Evolutionary conservation across 2,113 vertebrate genomes (phyloP), one percentile per base, ranked within the genome.

Genomic region (Peucedramus taeniatus): DNA sequence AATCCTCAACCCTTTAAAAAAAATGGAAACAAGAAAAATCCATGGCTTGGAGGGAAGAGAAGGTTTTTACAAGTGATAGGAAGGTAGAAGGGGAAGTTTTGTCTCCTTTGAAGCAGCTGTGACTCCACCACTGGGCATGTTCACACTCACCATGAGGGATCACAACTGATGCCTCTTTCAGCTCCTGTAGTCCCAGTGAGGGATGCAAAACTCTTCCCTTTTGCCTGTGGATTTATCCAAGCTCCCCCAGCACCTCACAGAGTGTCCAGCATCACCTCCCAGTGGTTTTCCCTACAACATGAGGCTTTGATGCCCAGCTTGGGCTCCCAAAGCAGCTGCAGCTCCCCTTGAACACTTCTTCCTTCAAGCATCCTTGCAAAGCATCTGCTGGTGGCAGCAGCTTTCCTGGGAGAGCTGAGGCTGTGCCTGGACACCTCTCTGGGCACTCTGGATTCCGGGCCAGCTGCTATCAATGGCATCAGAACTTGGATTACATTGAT

Each of bases 401-500:
- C 56, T 35, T 24, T 42, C 64, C 90, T 17, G 7, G 70, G 37
- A 60, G 85, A 75, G 60, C 72, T 49, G 64, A 9, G 79, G 10
- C 6, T 42, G 54, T 44, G 61, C 45, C 84, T 75, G 71, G 66
- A 44, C 64, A 53, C 35, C 64, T 39, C 49, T 39, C 37, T 9
- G 15, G 33, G 66, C 6, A 1, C 45, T 28, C 28, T 64, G 63
- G 53, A 45, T 87, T 56, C 53, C 0, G 0, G 72, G 59, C 76
- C 95, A 95, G 94, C 94, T 95, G 87, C 96, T 92, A 1, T 86
- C 63, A 0, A 2, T 76, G 86, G 75, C 91, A 95, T 86, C 94
- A 96, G 42, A 79, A 81, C 74, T 68, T 93, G 94, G 85, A 76
- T 95, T 53, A 56, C 94, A 97, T 95, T 11, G 42, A 35, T 93